These are phyloP conservation scores for Dermatemys mawii DNA, from an alignment of 2,113 vertebrate genomes.

Conservation along the genomic window DNA sequence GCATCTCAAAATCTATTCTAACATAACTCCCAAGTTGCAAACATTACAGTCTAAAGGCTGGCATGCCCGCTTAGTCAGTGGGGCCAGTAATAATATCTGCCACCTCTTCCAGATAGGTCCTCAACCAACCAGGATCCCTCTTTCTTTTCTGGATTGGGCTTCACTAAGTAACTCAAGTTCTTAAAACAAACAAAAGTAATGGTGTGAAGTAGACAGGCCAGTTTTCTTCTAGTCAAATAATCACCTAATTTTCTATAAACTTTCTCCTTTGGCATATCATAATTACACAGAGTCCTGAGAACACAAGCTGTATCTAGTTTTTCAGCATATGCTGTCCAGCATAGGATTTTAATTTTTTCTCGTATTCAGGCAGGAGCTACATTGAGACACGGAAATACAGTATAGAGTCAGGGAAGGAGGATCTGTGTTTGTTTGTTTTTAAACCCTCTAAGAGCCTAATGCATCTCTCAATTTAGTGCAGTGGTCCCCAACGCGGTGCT, in stretches of 20 bases:
- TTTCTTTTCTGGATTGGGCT: neutral
- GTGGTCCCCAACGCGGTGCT: too few relatives aligned
- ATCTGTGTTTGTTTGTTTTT: neutral
- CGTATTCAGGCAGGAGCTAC: neutral
- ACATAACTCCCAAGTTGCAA: neutral
- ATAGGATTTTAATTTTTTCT: neutral
- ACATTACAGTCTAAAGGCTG: neutral
- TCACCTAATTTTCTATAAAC: neutral
- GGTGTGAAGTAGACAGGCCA: too few relatives aligned
- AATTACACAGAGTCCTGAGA: neutral
- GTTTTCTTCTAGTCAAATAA: neutral
- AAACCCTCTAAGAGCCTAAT: neutral
- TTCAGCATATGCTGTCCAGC: neutral
- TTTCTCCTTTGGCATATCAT: neutral
- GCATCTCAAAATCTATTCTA: neutral
- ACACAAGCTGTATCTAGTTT: neutral
- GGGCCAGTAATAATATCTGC: neutral
- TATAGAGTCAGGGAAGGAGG: neutral
- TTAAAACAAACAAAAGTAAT: neutral
- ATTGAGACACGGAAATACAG: neutral
- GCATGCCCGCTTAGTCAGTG: neutral
- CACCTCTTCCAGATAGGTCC: neutral
- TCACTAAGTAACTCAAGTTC: neutral
- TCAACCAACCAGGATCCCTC: neutral
- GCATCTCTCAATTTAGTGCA: neutral